Base-by-base conservation (phyloP, 1,140 invertebrate species). In the Eufriesea mexicana region DNA sequence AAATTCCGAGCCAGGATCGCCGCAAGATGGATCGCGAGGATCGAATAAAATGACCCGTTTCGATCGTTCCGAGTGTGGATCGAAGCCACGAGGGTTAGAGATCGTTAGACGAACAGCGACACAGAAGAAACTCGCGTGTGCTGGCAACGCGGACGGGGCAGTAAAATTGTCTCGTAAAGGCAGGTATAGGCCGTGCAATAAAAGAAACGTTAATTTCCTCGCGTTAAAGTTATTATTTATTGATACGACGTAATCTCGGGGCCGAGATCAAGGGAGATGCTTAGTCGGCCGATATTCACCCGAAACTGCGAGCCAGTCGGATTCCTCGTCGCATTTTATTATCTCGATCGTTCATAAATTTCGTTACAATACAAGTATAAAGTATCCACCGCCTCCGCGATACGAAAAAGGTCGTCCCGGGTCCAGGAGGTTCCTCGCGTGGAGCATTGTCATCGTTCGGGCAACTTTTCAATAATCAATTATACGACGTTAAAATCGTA, bases 261-360 rank as follows among this genome's bases (percentile, higher is more conserved):
- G 79, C 72, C 78, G 85, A 76, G 84, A 86, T 88, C 84, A 85
- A 88, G 84, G 55, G 14, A 61, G 70, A 84, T 42, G 74, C 74
- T 89, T 83, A 83, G 79, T 77, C 79, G 85, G 80, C 76, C 90
- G 89, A 91, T 90, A 89, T 89, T 90, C 82, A 67, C n/a, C 61
- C 59, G 83, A 89, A 88, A 84, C 68, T 75, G 62, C 79, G 88
- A 47, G 62, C 62, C 81, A 61, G 67, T 81, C 83, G 81, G 89
- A 90, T 88, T 84, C 86, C 78, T 80, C 79, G 83, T 82, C 71
- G 83, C 86, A 90, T 91, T 92, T 92, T 93, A 92, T 93, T 91
- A 92, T 92, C 89, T 88, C 86, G 89, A 85, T 91, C 91, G 89
- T 92, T 91, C 91, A 92, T 93, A 93, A 93, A 93, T 93, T 92